Percentiles rank a stretch among this genome's conserved stretches.
These are phyloP conservation scores for Eucidaris tribuloides DNA, from an alignment of 35 echinoderm and acorn worm genomes.

Conservation along the genomic window DNA sequence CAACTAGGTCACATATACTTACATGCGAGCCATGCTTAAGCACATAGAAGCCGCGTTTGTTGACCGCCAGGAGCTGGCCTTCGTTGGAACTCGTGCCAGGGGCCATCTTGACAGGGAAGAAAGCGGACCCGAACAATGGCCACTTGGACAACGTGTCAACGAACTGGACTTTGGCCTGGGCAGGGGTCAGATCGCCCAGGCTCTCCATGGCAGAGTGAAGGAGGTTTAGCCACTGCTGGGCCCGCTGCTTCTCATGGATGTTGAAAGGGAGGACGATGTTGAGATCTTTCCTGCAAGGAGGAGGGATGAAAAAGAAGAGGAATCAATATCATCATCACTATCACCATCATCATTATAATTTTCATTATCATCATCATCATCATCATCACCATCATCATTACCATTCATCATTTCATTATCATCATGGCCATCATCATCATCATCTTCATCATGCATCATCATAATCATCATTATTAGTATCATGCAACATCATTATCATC, in stretches of 20 bases:
- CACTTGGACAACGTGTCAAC: constrained; percentile 41
- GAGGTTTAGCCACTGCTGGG: constrained; percentile 79
- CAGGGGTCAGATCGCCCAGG: constrained; percentile 26
- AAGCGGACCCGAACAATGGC: constrained; percentile 66
- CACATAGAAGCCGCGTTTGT: constrained; percentile 66
- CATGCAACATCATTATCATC: too few species aligned
- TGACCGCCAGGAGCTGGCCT: constrained; percentile 76
- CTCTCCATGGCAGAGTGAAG: constrained; percentile 33
- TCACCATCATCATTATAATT: too few species aligned
- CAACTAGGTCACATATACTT: too few species aligned
- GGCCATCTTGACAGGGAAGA: constrained; percentile 61
- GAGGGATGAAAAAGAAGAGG: too few species aligned
- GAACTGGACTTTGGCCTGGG: constrained; percentile 51
- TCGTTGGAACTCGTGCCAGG: background rate
- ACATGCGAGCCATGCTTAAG: constrained; percentile 57
- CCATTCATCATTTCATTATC: too few species aligned
- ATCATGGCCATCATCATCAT: too few species aligned
- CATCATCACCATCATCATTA: too few species aligned
- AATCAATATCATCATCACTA: background rate
- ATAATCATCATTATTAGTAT: too few species aligned
- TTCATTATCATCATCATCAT: too few species aligned
- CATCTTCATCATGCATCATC: too few species aligned
- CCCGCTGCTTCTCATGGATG: constrained; percentile 33
- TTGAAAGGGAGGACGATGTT: constrained; percentile 44
- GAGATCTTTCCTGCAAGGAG: constrained; percentile 76